A percentile compares a stretch with the other conserved stretches of the same genome.
Evolutionary conservation across 1,140 invertebrate genomes (phyloP).

Genomic region (Meloidogyne hapla): DNA sequence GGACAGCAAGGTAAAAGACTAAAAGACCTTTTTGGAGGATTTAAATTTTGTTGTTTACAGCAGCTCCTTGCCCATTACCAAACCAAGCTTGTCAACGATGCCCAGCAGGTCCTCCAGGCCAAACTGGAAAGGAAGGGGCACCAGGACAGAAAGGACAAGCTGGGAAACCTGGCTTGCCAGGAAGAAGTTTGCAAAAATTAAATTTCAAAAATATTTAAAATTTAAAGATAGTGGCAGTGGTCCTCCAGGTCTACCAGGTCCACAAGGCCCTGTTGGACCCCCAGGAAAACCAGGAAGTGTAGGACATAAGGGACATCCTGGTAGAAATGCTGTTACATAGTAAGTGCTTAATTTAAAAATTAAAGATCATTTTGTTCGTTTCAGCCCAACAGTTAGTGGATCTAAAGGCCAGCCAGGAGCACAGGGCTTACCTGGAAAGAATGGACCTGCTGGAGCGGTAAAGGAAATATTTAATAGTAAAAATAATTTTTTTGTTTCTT

Average conservation of each 20-base stretch:
- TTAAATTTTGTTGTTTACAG: neutral
- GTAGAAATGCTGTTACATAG: slow-evolving; percentile 22
- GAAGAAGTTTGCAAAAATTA: slow-evolving; percentile 34
- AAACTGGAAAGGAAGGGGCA: slow-evolving; percentile 7
- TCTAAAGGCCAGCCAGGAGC: slow-evolving; percentile 39
- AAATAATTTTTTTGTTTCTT: neutral
- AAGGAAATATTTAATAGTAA: neutral
- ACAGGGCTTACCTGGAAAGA: slow-evolving; percentile 11
- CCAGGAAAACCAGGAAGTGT: slow-evolving; percentile 39
- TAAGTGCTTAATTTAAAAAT: neutral
- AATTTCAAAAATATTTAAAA: slow-evolving; percentile 16
- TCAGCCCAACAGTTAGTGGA: slow-evolving; percentile 21
- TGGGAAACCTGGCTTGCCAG: slow-evolving; percentile 36
- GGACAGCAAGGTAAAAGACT: slow-evolving; percentile 16
- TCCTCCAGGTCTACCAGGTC: slow-evolving; percentile 36
- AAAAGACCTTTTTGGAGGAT: neutral
- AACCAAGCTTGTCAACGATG: slow-evolving; percentile 20
- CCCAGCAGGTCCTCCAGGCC: slow-evolving; percentile 38
- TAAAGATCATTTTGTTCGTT: neutral
- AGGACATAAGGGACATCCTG: slow-evolving; percentile 45
- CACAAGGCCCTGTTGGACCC: slow-evolving; percentile 33
- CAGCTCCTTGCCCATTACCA: slow-evolving; percentile 9
- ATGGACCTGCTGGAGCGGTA: slow-evolving; percentile 39
- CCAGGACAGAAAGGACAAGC: slow-evolving; percentile 30
- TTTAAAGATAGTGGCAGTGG: slow-evolving; percentile 21